phyloP scores from a whole-genome alignment of 2,113 vertebrate species.

The Amphiprion ocellaris region DNA sequence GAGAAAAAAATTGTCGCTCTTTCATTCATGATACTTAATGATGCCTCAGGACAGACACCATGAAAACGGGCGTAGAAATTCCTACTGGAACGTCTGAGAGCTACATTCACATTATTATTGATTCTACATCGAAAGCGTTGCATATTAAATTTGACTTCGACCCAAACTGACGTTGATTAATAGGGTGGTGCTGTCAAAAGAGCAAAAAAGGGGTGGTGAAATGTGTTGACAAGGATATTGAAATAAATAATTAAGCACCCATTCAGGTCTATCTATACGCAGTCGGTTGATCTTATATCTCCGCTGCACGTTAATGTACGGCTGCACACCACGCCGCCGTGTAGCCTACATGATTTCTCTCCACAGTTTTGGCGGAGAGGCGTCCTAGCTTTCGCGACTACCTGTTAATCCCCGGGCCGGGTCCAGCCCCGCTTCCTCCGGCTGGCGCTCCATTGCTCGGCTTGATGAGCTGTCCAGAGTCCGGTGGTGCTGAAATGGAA shows the following conservation, averaged over 20 bases:
- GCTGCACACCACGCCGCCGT: constrained; percentile 37
- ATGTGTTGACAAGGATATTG: constrained; percentile 77
- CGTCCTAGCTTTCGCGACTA: constrained; percentile 72
- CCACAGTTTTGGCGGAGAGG: constrained; percentile 46
- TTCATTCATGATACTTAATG: constrained; percentile 64
- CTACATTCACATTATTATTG: constrained; percentile 37
- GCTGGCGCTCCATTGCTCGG: constrained; percentile 86
- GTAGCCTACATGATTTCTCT: constrained; percentile 33
- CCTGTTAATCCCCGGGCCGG: constrained; percentile 86
- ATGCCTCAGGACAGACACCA: constrained; percentile 53
- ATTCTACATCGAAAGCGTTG: constrained; percentile 41
- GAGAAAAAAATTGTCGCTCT: constrained; percentile 34
- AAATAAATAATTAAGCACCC: constrained; percentile 83
- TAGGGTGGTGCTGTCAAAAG: constrained; percentile 29
- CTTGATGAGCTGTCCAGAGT: constrained; percentile 88
- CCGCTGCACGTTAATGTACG: constrained; percentile 41
- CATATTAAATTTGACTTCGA: constrained; percentile 40
- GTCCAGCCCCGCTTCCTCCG: constrained; percentile 81
- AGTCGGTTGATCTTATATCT: constrained; percentile 62
- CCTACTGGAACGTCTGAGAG: constrained; percentile 14
- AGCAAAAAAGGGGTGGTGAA: constrained; percentile 44
- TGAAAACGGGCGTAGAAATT: constrained; percentile 69
- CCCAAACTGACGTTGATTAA: constrained; percentile 27
- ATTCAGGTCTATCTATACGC: constrained; percentile 69
- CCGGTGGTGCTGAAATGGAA: constrained; percentile 89